Base-by-base conservation (phyloP, 2,888 invertebrate genomes). In the Amphipyra tragopoginis region DNA sequence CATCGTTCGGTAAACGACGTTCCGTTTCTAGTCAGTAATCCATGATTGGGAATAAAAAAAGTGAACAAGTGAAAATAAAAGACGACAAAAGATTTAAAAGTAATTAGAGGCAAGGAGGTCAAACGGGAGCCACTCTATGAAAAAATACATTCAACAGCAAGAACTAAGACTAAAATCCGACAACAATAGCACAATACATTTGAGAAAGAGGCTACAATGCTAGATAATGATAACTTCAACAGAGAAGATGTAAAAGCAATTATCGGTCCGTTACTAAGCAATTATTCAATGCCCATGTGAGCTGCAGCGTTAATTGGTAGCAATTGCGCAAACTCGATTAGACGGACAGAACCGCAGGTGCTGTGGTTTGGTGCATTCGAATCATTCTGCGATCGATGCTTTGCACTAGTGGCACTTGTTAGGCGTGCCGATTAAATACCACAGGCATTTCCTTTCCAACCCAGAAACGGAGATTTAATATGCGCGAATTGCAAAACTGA, bases 241-340 rank as follows among this genome's bases (percentile, higher is more conserved):
- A 42, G 36, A 51, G 57, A 57, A 66, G 56, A 63, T 45, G 47
- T 64, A 36, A 65, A 59, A 51, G 50, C 57, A 57, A 59, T 75
- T 60, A 65, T 43, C 59, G 29, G n/a, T 58, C 43, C 26, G 65
- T 75, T 67, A 54, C 65, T 48, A 63, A 47, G 55, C 58, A 56
- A 70, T 73, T 55, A 63, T 65, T 65, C 49, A 68, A 56, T 64
- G 58, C 39, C 33, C 65, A 72, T 67, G 63, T 71, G 64, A 75
- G 70, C 57, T 60, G 61, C 52, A 65, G 49, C 62, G 58, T 75
- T 81, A 84, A 87, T 85, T 86, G 80, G 74, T 64, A 58, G 26
- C 77, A 79, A 86, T 87, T 86, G 83, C 82, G 79, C 79, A 83
- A 86, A 86, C 79, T 75, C 78, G 72, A 84, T 87, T 84, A 82